Base-by-base conservation (phyloP, 2,113 vertebrate genomes). In the Melanerpes aurifrons region DNA sequence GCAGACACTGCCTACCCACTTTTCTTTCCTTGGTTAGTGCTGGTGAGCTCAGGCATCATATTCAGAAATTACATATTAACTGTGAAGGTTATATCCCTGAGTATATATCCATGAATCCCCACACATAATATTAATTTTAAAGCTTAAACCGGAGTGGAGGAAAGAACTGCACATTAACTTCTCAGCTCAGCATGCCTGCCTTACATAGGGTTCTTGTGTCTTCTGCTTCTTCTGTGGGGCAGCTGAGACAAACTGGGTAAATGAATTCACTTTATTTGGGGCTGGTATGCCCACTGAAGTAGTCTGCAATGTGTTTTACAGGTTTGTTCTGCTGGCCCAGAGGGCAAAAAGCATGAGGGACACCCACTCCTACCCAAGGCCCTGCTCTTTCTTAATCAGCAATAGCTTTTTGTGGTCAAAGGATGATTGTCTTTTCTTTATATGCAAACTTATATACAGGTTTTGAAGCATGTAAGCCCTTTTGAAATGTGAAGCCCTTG, bases 401-500 rank as follows among this genome's bases (percentile, higher is more conserved):
- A 71, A 5, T 14, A 26, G 31, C 56, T 25, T 57, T 43, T 32
- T 28, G 45, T 45, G 14, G 8, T 48, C 3, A 3, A 62, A 24
- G 35, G 10, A 5, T 40, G 1, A 7, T 24, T 50, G 15, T 37
- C 28, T 70, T 31, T 48, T 48, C 6, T 45, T 81, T 92, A 45
- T 59, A 77, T 29, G 50, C 22, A 53, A 53, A 22, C 22, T 53
- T 53, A 21, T 57, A 4, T 43, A 29, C 48, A 59, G 35, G 28
- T 6, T 57, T 48, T 53, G 56, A 76, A 31, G 22, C 25, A 54
- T 17, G 9, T 0, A 0, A 82, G 7, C 16, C 7, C 37, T 29
- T 48, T 28, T 20, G 28, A 68, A 64, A 37, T 32, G 28, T 40
- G 47, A 54, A 80, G 26, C 17, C 28, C 12, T 78, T 0, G 0